Percentiles rank a stretch among this genome's conserved stretches.
Evolutionary conservation across 2,888 invertebrate genomes (phyloP).

Genomic region (Ligdia adustata): DNA sequence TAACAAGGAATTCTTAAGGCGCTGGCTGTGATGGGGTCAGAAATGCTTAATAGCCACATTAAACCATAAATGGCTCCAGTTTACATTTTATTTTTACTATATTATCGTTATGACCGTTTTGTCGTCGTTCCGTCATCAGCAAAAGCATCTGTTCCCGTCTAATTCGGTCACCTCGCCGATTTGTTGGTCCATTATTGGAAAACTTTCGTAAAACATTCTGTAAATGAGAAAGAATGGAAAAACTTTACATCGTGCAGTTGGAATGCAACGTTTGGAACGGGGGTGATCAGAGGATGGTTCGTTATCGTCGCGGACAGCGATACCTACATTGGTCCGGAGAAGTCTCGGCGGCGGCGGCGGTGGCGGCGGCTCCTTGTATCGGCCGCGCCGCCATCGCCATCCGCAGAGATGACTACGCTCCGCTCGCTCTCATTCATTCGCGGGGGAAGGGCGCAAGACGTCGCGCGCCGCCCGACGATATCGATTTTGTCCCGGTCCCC

Average conservation of each 20-base stretch:
- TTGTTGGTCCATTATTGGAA: neutral
- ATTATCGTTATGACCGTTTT: constrained; percentile 9
- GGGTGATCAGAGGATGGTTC: constrained; percentile 42
- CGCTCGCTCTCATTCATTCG: constrained; percentile 82
- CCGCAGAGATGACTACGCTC: constrained; percentile 81
- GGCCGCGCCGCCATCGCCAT: constrained; percentile 71
- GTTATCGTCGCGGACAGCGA: constrained; percentile 54
- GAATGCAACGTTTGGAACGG: neutral
- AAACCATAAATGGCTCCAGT: constrained; percentile 24
- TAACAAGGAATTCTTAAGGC: constrained; percentile 33
- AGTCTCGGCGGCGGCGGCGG: constrained; percentile 53
- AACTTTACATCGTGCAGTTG: neutral
- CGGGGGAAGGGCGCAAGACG: constrained; percentile 77
- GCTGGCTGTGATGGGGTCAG: constrained; percentile 36
- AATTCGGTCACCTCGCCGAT: neutral
- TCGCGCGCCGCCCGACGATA: constrained; percentile 82
- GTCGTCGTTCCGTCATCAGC: constrained; percentile 4
- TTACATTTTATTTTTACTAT: constrained; percentile 15
- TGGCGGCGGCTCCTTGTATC: constrained; percentile 61
- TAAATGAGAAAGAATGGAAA: neutral
- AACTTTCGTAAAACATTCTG: neutral
- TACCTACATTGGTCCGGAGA: constrained; percentile 50
- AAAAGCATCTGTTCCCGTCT: neutral
- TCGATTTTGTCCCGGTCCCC: constrained; percentile 80
- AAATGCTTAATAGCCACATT: constrained; percentile 34